These are phyloP conservation scores for Sebastes matsubarae DNA, from an alignment of 2,797 vertebrate genomes.

Conservation along the genomic window DNA sequence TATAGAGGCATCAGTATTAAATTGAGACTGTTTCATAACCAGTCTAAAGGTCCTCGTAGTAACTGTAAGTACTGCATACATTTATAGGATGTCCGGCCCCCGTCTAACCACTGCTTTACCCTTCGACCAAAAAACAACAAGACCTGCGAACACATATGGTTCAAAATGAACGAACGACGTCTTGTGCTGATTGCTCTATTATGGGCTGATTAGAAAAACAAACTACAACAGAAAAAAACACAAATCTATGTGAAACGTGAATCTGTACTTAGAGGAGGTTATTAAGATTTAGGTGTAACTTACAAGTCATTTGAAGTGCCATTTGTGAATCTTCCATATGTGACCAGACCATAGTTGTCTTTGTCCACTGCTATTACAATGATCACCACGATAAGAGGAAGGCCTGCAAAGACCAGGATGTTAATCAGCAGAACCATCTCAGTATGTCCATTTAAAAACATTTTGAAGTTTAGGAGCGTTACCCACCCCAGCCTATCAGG, in stretches of 20 bases:
- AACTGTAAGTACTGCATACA: not conserved
- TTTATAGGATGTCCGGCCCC: not conserved
- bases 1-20: not conserved
- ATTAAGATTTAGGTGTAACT: constrained; percentile 65
- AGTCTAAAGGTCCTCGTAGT: not conserved
- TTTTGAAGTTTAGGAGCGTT: not conserved
- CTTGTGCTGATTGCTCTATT: not conserved
- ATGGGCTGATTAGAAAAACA: not conserved
- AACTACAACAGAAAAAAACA: not conserved
- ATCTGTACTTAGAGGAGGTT: not conserved
- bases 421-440: not conserved
- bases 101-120: not conserved
- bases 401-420: constrained; percentile 75
- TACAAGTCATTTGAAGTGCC: constrained; percentile 89
- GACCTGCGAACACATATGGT: not conserved
- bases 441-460: not conserved
- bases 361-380: constrained; percentile 87
- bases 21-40: too few species aligned
- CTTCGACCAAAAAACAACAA: too few species aligned
- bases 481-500: constrained; percentile 94
- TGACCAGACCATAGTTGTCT: constrained; percentile 88
- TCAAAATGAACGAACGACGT: not conserved
- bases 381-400: constrained; percentile 88
- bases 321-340: constrained; percentile 83
- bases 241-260: not conserved